Conservation (phyloP, 2,888 invertebrate species). For the Chalcosyrphus nemorum region DNA sequence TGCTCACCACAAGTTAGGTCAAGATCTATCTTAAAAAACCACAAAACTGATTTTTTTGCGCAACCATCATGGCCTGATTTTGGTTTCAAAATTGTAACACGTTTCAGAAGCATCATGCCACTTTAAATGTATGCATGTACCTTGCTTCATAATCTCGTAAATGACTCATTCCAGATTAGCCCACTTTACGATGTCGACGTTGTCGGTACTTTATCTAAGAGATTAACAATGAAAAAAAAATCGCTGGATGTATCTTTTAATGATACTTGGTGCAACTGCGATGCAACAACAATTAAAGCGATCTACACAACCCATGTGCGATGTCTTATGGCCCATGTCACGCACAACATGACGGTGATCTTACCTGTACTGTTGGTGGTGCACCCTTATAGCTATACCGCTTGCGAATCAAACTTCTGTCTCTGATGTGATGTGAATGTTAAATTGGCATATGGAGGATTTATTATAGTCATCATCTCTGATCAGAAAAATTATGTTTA, state of each 20-base stretch:
- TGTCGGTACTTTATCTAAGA: slow-evolving; percentile 39
- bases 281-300: slow-evolving; percentile 41
- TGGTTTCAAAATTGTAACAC: slow-evolving; percentile 1
- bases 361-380: too few species aligned
- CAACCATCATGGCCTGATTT: slow-evolving; percentile 41
- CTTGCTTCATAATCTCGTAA: slow-evolving; percentile 42
- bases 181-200: slow-evolving; percentile 42
- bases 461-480: slow-evolving; percentile 41
- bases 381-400: slow-evolving; percentile 37
- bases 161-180: slow-evolving; percentile 63
- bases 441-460: slow-evolving; percentile 40
- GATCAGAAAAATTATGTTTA: slow-evolving; percentile 55
- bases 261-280: slow-evolving; percentile 15
- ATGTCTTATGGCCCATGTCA: slow-evolving; percentile 39
- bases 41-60: slow-evolving; percentile 36
- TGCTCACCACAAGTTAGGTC: slow-evolving; percentile 13
- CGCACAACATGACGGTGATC: slow-evolving; percentile 34
- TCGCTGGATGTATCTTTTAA: slow-evolving; percentile 10
- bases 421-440: slow-evolving; percentile 52
- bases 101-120: not conserved
- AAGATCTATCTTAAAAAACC: slow-evolving; percentile 31
- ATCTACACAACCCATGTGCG: not conserved
- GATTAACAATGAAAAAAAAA: slow-evolving; percentile 3
- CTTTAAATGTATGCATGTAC: not conserved
- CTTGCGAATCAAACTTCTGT: slow-evolving; percentile 3